Evolutionary conservation across 1,140 invertebrate species (phyloP).

Genomic region (Pseudomyrmex concolor): DNA sequence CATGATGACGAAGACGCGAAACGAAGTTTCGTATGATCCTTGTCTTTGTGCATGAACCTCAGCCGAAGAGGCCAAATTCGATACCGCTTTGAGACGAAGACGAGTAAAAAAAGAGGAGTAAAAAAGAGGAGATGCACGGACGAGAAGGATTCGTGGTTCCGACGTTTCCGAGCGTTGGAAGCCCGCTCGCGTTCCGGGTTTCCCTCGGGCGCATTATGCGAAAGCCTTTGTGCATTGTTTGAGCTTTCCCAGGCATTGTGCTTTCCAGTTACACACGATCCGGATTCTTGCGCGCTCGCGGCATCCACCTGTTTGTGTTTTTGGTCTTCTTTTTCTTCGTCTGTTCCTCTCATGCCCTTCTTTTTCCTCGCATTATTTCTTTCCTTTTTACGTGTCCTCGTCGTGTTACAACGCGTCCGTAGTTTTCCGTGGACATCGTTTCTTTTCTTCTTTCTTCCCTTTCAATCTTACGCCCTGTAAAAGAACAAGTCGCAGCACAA

Average conservation of each 20-base stretch:
- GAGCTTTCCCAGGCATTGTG: slow-evolving; percentile 80
- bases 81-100: not conserved
- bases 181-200: slow-evolving; percentile 68
- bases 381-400: not conserved
- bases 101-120: not conserved
- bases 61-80: slow-evolving; percentile 23
- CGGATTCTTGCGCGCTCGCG: slow-evolving; percentile 75
- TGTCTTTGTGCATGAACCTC: not conserved
- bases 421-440: slow-evolving; percentile 1
- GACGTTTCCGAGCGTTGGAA: slow-evolving; percentile 65
- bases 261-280: slow-evolving; percentile 75
- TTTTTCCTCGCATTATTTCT: not conserved
- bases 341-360: not conserved
- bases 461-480: not conserved
- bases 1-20: slow-evolving; percentile 17
- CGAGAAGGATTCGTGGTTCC: slow-evolving; percentile 36
- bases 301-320: slow-evolving; percentile 68
- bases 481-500: not conserved
- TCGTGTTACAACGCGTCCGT: not conserved
- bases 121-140: not conserved
- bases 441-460: not conserved
- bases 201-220: slow-evolving; percentile 77
- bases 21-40: slow-evolving; percentile 32
- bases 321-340: slow-evolving; percentile 23
- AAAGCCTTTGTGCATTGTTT: slow-evolving; percentile 81